Base-by-base conservation (phyloP, 1,140 invertebrate genomes). In the Panagrolaimus sp. region DNA sequence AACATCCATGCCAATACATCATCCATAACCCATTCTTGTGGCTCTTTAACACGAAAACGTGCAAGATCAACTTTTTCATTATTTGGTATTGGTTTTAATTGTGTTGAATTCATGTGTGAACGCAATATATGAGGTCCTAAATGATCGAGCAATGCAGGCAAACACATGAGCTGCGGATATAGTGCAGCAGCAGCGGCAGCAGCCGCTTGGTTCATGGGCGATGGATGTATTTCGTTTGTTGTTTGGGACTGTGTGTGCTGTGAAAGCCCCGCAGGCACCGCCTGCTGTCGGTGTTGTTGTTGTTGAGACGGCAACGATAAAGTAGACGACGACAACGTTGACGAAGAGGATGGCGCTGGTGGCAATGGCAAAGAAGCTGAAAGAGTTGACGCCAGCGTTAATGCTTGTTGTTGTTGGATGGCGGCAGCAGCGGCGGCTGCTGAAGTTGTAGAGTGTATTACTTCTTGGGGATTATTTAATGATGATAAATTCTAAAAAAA, bases 1-100 rank as follows among this genome's bases (percentile, higher is more conserved):
- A 82, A 46, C 63, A 82, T 74, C 80, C 80, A 82, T 7, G 79
- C 77, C 20, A 82, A 69, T 9, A 82, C 81, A 64, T 82, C 80
- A 67, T 81, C 79, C 16, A 61, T 67, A n/a, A 47, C 42, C 79
- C 79, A 81, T 67, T 79, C 75, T 38, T 65, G 38, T 0, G 79
- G 81, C 31, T 81, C 81, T 51, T 78, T 81, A 11, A 73, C 27
- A 16, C 74, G 71, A 48, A 78, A 80, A 13, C 74, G 48, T 31
- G 69, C 69, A 16, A 82, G 66, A 66, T 81, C 79, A 38, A 81
- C 68, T 38, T 63, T 57, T 45, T 80, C 79, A 46, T 75, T 79
- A 66, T 79, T 74, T 1, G 76, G 76, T 27, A 78, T 79, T 14
- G 76, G 76, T 53, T 78, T 78, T 43, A 76, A 74, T 43, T 70